Conservation (phyloP, 2,888 invertebrate species). For the Fissipunctia ypsillon region DNA sequence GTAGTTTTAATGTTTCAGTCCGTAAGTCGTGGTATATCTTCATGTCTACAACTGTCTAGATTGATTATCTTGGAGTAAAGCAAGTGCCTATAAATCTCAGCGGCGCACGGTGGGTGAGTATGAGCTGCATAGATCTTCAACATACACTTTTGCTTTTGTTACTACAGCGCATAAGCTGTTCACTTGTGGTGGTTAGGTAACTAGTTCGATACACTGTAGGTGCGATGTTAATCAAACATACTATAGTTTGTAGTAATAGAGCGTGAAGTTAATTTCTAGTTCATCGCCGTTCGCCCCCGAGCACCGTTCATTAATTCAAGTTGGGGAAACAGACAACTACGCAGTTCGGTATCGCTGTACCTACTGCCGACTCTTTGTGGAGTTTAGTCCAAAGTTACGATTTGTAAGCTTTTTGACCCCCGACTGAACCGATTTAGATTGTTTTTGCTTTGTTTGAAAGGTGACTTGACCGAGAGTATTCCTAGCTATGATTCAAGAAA, state of each 20-base stretch:
- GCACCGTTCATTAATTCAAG: constrained; percentile 28
- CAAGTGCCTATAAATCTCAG: not conserved
- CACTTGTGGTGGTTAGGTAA: constrained; percentile 22
- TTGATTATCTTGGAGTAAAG: constrained; percentile 6
- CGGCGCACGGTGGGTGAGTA: constrained; percentile 9
- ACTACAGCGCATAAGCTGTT: constrained; percentile 14
- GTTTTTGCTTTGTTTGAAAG: too few relatives aligned
- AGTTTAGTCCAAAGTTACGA: not conserved
- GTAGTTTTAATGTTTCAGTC: constrained; percentile 5
- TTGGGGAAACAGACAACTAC: constrained; percentile 1
- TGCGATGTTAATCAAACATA: constrained; percentile 30
- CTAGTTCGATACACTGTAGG: constrained; percentile 27
- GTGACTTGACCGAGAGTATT: too few relatives aligned
- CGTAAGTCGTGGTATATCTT: not conserved
- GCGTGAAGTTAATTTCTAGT: constrained; percentile 43
- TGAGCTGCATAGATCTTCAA: not conserved
- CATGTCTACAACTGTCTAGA: not conserved
- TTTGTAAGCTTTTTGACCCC: constrained; percentile 1
- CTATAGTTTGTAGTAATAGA: constrained; percentile 43
- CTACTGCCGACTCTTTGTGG: not conserved
- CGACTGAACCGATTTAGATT: too few relatives aligned
- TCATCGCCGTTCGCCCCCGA: constrained; percentile 23
- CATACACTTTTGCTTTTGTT: constrained; percentile 39
- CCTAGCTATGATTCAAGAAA: too few relatives aligned
- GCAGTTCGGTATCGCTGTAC: not conserved